phyloP scores from a whole-genome alignment of 2,888 invertebrate species.

The Pollenia griseotomentosa region DNA sequence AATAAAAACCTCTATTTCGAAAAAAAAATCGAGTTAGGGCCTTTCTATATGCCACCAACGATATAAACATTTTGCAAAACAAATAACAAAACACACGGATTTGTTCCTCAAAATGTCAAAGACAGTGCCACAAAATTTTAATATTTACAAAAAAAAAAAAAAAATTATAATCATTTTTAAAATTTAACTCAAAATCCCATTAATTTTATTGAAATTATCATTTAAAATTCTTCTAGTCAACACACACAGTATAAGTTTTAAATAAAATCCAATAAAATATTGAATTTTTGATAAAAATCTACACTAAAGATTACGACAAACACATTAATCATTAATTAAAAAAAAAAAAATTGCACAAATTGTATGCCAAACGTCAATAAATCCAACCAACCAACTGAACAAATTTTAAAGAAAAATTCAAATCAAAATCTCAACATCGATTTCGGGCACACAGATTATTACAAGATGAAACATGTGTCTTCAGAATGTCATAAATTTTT shows the following conservation, averaged over 20 bases:
- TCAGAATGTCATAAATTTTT: constrained; percentile 69
- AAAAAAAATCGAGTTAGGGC: too few relatives aligned
- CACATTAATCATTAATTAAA: constrained; percentile 51
- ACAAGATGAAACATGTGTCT: constrained; percentile 61
- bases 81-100: background rate
- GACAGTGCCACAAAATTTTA: background rate
- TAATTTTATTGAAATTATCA: background rate
- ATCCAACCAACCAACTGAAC: background rate
- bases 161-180: background rate
- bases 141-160: background rate
- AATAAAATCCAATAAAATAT: constrained; percentile 33
- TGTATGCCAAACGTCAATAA: constrained; percentile 11
- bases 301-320: constrained; percentile 21
- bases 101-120: too few relatives aligned
- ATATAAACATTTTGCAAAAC: too few relatives aligned
- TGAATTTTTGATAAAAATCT: constrained; percentile 45
- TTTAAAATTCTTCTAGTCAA: too few relatives aligned
- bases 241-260: background rate
- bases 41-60: too few relatives aligned
- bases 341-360: background rate
- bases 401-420: constrained; percentile 35
- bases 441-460: constrained; percentile 20
- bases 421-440: constrained; percentile 30
- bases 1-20: too few relatives aligned
- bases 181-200: background rate